A percentile compares a stretch with the other conserved stretches of the same genome.
Conservation (phyloP, 2,888 invertebrate genomes). For the Drosophila emarginata region DNA sequence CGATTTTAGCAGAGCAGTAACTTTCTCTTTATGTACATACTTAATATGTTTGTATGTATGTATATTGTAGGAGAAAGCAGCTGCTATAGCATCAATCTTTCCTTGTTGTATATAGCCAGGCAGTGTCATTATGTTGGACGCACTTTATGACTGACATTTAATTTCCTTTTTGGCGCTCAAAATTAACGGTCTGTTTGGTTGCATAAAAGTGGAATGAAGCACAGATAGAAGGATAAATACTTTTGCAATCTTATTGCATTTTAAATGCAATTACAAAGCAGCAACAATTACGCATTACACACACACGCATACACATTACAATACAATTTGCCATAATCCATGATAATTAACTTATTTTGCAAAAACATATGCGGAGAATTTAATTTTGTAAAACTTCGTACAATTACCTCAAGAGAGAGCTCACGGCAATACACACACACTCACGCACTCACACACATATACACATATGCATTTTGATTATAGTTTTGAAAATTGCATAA, state of each 20-base stretch:
- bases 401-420: not conserved
- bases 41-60: not conserved
- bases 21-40: not conserved
- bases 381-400: constrained; percentile 4
- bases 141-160: constrained; percentile 59
- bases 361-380: constrained; percentile 3
- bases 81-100: not conserved
- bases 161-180: constrained; percentile 51
- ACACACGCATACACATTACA: not conserved
- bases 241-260: constrained; percentile 37
- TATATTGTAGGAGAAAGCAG: not conserved
- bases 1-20: too few relatives aligned
- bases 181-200: constrained; percentile 59
- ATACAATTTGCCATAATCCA: constrained; percentile 30
- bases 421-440: not conserved
- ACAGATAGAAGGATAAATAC: constrained; percentile 13
- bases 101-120: not conserved
- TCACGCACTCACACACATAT: not conserved
- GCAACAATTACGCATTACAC: constrained; percentile 48
- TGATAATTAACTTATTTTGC: constrained; percentile 39
- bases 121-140: constrained; percentile 9
- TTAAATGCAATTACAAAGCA: constrained; percentile 49
- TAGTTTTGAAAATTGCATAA: constrained; percentile 18
- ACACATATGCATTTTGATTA: constrained; percentile 16
- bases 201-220: constrained; percentile 26